Base-by-base conservation (phyloP, 2,797 vertebrate species). In the Parauchenoglanis ngamensis region DNA sequence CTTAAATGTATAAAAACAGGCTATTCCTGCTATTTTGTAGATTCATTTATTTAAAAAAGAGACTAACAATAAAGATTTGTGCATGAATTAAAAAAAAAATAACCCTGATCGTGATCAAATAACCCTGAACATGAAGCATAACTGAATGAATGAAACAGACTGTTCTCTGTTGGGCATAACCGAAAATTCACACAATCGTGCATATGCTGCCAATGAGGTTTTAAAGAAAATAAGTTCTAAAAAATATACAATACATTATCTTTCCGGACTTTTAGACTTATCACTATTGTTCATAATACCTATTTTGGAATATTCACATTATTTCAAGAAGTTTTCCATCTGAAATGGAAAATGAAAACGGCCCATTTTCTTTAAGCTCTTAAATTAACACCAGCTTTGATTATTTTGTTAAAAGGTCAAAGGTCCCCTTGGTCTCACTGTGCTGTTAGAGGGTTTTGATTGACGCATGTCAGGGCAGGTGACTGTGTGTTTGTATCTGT, bases 391-490 rank as follows among this genome's bases (percentile, higher is more conserved):
- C 12, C 25, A 11, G 65, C 46, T 57, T 70, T 44, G 35, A 70
- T 84, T 87, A 68, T 87, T 72, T 86, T 54, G n/a, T 25, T 35
- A 52, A 89, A 86, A 54, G 21, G 57, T 68, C 35, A 65, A 61
- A 57, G 75, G 57, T 17, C 0, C 52, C 40, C 68, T 63, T 54
- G 11, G 7, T 61, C 40, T 52, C 49, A 31, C 56, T 56, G 7
- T 59, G 82, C 57, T 21, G 25, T 61, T 25, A 44, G 49, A 82
- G 81, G 23, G 25, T 80, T 88, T 86, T 91, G 90, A 91, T 76
- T 90, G 90, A 90, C 86, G 10, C 31, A 57, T 83, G 65, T 86
- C 86, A 88, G 81, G 63, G 61, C 70, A 86, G 84, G 86, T 89
- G 90, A 90, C 85, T 79, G 80, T 59, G 83, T 61, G 65, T 56